Conservation (phyloP, 1,140 invertebrate species). For the Melanaphis sacchari region DNA sequence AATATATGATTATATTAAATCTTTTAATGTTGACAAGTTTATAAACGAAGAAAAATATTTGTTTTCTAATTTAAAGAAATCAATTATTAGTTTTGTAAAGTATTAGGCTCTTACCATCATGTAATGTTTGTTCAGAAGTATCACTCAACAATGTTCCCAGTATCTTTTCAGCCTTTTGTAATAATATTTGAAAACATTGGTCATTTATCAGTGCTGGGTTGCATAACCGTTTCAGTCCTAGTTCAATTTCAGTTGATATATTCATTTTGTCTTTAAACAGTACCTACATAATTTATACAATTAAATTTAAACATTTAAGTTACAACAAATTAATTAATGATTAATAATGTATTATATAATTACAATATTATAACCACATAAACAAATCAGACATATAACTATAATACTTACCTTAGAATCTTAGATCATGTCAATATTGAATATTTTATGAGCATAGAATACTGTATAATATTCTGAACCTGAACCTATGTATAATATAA, state of each 20-base stretch:
- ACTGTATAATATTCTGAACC: background rate
- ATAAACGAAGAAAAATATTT: no score
- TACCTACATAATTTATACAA: background rate
- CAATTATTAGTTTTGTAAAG: background rate
- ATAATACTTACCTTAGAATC: background rate
- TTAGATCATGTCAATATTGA: background rate
- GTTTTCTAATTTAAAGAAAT: background rate
- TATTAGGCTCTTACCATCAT: background rate
- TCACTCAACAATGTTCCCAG: background rate
- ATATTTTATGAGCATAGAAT: no score
- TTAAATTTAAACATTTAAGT: background rate
- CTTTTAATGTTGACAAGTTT: no score
- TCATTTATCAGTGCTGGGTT: constrained; percentile 48
- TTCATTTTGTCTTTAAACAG: constrained; percentile 57
- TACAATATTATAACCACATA: background rate
- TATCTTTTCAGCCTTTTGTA: constrained; percentile 18
- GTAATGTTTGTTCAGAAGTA: background rate
- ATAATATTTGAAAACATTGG: constrained; percentile 41
- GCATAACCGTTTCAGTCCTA: constrained; percentile 52
- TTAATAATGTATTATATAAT: background rate
- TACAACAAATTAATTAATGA: background rate
- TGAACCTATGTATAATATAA: no score
- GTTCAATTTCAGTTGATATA: constrained; percentile 53
- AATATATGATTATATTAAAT: no score
- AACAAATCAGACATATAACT: background rate